Evolutionary conservation across 1,140 invertebrate genomes (phyloP).

Genomic region (Cecropterus lyciades): DNA sequence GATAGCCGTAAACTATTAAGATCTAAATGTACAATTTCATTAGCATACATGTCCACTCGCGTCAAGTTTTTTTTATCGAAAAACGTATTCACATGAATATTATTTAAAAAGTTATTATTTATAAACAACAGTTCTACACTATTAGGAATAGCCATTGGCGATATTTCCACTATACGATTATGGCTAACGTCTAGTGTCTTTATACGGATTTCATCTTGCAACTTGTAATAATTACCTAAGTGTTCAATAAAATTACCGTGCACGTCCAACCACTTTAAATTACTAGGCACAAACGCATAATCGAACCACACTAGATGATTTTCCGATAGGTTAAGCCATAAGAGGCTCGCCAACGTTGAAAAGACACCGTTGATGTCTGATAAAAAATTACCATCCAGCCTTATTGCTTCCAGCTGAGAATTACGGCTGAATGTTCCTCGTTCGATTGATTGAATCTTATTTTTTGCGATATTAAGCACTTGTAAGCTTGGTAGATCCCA

Average conservation of each 20-base stretch:
- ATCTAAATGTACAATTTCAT: conserved; percentile 92
- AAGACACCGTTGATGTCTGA: conserved; percentile 95
- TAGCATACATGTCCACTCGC: conserved; percentile 95
- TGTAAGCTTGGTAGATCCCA: conserved; percentile 92
- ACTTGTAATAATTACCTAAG: conserved; percentile 93
- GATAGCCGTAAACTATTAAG: conserved; percentile 91
- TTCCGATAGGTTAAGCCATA: conserved; percentile 95
- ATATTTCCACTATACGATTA: conserved; percentile 92
- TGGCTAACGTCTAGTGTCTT: conserved; percentile 94
- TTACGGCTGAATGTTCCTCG: conserved; percentile 92
- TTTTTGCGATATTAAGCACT: conserved; percentile 94
- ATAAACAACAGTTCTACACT: conserved; percentile 95
- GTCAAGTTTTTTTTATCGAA: conserved; percentile 92
- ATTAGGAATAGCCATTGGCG: conserved; percentile 93
- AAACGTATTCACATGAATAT: conserved; percentile 93
- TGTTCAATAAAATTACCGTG: conserved; percentile 94
- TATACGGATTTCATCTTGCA: conserved; percentile 91
- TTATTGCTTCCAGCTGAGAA: conserved; percentile 91
- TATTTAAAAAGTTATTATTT: conserved; percentile 94
- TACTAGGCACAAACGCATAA: conserved; percentile 93
- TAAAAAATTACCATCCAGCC: conserved; percentile 94
- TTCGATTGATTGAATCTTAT: conserved; percentile 93
- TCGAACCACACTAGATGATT: conserved; percentile 96
- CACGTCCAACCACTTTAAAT: conserved; percentile 95
- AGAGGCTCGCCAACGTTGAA: conserved; percentile 89